These are phyloP conservation scores for Dunckerocampus dactyliophorus DNA, from an alignment of 2,113 vertebrate species.

Conservation along the genomic window DNA sequence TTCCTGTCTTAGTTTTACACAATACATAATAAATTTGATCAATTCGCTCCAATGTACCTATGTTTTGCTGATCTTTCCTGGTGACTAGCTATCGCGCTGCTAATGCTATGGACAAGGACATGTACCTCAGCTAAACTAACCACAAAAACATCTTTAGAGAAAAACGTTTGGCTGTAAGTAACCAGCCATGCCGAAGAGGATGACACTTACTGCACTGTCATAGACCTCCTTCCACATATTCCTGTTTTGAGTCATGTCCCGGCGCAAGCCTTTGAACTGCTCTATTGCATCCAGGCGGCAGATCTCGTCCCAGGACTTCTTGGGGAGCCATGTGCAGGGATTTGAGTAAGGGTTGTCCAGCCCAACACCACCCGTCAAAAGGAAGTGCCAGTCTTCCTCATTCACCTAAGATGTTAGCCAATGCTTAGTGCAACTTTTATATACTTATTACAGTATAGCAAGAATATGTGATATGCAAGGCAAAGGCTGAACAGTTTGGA, in stretches of 20 bases:
- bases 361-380: conserved; percentile 84
- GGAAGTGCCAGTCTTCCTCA: conserved; percentile 82
- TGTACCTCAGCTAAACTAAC: no score
- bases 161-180: not conserved
- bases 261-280: conserved; percentile 71
- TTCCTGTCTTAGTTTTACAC: no score
- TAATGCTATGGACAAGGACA: no score
- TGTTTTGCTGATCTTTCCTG: no score
- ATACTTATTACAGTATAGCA: not conserved
- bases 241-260: conserved; percentile 70
- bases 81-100: no score
- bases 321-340: conserved; percentile 82
- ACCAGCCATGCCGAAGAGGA: not conserved
- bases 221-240: conserved; percentile 84
- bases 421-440: no score
- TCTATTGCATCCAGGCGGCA: conserved; percentile 77
- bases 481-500: no score
- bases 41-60: no score
- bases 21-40: no score
- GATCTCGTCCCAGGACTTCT: conserved; percentile 86
- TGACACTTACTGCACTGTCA: conserved; percentile 77
- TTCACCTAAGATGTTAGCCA: conserved; percentile 68
- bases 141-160: no score
- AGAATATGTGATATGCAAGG: no score
- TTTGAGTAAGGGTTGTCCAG: conserved; percentile 81